Evolutionary conservation across 2,797 vertebrate species (phyloP).

Genomic region (Xerus rutilus): DNA sequence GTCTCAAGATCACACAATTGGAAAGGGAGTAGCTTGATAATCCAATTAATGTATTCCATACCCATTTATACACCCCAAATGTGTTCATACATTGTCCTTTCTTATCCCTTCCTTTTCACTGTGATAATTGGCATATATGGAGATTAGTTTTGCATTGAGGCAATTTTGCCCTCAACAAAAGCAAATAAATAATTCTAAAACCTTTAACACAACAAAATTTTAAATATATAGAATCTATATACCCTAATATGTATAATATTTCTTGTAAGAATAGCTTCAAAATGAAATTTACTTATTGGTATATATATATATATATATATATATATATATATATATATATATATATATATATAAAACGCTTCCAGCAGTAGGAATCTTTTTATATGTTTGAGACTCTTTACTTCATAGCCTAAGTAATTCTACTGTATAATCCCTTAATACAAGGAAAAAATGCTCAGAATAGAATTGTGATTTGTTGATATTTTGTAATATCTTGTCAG

Average conservation of each 20-base stretch:
- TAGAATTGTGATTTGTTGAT: background rate
- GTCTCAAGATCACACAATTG: background rate
- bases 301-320: background rate
- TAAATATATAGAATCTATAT: background rate
- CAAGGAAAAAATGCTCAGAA: background rate
- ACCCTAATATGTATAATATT: background rate
- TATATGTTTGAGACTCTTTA: background rate
- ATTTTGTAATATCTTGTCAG: background rate
- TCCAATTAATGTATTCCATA: background rate
- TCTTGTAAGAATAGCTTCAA: background rate
- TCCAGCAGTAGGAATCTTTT: background rate
- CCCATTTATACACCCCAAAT: background rate
- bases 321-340: background rate
- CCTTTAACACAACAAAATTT: background rate
- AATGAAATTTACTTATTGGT: background rate
- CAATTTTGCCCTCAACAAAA: background rate
- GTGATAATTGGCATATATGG: background rate
- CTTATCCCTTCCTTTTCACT: background rate
- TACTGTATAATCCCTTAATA: background rate
- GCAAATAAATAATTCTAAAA: background rate
- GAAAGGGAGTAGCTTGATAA: background rate
- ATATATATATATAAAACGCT: background rate
- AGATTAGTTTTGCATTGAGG: background rate
- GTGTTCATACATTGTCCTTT: background rate
- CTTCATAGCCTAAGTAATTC: background rate